Evolutionary conservation across 2,888 invertebrate species (phyloP).

Genomic region (Endotricha flammealis): DNA sequence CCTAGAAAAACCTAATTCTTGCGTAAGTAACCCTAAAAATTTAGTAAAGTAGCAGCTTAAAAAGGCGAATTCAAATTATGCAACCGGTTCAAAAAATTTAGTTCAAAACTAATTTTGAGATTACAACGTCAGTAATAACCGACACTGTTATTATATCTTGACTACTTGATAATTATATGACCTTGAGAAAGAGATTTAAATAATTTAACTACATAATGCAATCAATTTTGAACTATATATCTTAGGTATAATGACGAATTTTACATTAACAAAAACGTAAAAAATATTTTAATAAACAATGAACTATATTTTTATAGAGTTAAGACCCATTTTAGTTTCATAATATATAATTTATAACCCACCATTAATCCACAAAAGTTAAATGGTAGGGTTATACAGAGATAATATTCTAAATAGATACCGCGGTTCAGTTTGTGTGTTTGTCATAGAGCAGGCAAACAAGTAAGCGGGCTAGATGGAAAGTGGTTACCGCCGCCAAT

Average conservation of each 20-base stretch:
- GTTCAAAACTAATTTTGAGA: too few species aligned
- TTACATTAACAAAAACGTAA: not conserved
- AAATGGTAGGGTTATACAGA: constrained; percentile 5
- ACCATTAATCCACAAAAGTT: not conserved
- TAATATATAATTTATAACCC: not conserved
- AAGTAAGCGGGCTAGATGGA: not conserved
- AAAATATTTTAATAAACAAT: not conserved
- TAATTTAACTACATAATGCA: not conserved
- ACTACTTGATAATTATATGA: not conserved
- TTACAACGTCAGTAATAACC: too few species aligned
- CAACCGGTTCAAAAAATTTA: too few species aligned
- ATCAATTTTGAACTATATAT: not conserved
- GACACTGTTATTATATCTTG: too few species aligned
- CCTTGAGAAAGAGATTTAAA: not conserved
- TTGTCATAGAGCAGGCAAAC: too few species aligned
- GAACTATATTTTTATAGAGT: not conserved
- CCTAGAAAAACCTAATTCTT: too few species aligned
- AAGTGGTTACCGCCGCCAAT: not conserved
- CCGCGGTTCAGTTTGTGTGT: too few species aligned
- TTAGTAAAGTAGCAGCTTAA: too few species aligned
- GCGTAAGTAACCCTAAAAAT: too few species aligned
- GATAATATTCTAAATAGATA: too few species aligned
- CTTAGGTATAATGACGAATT: not conserved
- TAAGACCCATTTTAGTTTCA: not conserved
- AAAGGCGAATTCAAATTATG: too few species aligned